Evolutionary conservation across 2,888 invertebrate species (phyloP).

Genomic region (Parnassius orleans): DNA sequence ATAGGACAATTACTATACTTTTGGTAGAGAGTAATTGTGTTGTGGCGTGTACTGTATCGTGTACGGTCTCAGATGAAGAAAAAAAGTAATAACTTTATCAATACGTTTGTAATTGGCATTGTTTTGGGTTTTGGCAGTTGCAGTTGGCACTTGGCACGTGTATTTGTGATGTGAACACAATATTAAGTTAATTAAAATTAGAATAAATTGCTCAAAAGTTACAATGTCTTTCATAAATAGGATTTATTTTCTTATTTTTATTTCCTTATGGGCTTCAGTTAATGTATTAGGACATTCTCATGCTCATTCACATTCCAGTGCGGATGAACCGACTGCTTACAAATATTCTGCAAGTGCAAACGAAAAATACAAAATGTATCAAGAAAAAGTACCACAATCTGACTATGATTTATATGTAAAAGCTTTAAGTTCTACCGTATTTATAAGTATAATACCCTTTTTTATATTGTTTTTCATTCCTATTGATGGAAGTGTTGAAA

Average conservation of each 20-base stretch:
- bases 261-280: constrained; percentile 31
- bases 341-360: constrained; percentile 90
- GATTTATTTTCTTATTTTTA: constrained; percentile 28
- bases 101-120: too few species aligned
- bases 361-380: constrained; percentile 73
- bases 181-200: too few species aligned
- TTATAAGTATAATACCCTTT: constrained; percentile 98
- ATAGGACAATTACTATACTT: too few species aligned
- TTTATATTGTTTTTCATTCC: constrained; percentile 97
- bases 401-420: constrained; percentile 85
- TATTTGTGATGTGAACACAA: too few species aligned
- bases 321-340: constrained; percentile 85
- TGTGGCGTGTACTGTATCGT: too few species aligned
- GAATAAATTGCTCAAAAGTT: background rate
- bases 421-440: constrained; percentile 93
- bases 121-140: too few species aligned
- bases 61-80: too few species aligned
- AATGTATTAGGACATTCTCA: constrained; percentile 51
- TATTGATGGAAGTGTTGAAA: constrained; percentile 90
- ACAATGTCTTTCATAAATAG: constrained; percentile 32
- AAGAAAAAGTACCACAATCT: constrained; percentile 48
- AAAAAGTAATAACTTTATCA: too few species aligned
- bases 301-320: constrained; percentile 74
- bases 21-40: too few species aligned
- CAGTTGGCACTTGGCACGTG: too few species aligned